A percentile compares a stretch with the other conserved stretches of the same genome.
Conservation (phyloP, 2,888 invertebrate species). For the Polyommatus iphigenia region DNA sequence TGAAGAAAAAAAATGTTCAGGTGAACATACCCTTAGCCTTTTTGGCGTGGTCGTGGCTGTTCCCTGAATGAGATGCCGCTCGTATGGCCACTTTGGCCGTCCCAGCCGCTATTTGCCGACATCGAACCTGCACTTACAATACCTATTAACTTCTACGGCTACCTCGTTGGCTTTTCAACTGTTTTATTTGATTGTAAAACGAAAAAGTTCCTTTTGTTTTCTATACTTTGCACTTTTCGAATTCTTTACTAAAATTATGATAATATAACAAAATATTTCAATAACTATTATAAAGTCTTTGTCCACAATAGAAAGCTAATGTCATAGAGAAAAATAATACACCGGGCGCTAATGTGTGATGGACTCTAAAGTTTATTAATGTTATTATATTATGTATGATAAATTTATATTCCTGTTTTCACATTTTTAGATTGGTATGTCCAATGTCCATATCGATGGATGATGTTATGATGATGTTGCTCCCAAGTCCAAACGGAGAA, state of each 20-base stretch:
- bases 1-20: neutral
- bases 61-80: constrained; percentile 53
- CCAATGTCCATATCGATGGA: too few species aligned
- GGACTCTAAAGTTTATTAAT: too few species aligned
- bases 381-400: too few species aligned
- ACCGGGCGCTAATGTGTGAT: too few species aligned
- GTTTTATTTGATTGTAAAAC: constrained; percentile 30
- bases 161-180: constrained; percentile 34
- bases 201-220: neutral
- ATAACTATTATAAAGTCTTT: neutral
- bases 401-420: too few species aligned
- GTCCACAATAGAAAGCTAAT: neutral
- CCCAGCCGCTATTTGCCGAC: constrained; percentile 54
- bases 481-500: too few species aligned
- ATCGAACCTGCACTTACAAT: constrained; percentile 51
- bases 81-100: constrained; percentile 63
- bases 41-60: constrained; percentile 47
- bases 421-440: too few species aligned
- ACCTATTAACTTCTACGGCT: constrained; percentile 29
- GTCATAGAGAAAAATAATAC: too few species aligned
- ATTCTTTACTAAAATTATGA: neutral
- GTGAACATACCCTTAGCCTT: constrained; percentile 15
- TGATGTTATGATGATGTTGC: too few species aligned
- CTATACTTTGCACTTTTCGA: neutral
- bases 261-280: neutral